Conservation (phyloP, 2,888 invertebrate genomes). For the Polylopha cassiicola region DNA sequence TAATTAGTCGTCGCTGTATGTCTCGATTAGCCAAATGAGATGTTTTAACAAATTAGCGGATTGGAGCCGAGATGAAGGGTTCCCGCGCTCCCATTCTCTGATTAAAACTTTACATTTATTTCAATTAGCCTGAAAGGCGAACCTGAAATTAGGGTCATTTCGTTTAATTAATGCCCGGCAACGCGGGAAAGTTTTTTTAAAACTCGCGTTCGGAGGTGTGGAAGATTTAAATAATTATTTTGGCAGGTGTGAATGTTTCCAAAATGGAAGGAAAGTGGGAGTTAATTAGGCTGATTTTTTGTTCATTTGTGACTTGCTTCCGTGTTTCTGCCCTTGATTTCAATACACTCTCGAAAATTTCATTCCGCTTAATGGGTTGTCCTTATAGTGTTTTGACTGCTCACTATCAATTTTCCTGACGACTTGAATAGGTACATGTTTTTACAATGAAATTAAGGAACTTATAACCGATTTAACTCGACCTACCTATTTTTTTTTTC, state of each 20-base stretch:
- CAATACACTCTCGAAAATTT: too few species aligned
- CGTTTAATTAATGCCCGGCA: conserved; percentile 55
- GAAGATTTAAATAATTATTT: conserved; percentile 48
- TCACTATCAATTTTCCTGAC: too few species aligned
- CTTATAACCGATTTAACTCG: too few species aligned
- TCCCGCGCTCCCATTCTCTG: conserved; percentile 34
- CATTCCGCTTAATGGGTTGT: too few species aligned
- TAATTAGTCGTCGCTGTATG: too few species aligned
- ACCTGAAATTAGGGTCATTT: conserved; percentile 61
- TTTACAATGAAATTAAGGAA: too few species aligned
- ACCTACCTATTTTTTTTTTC: too few species aligned
- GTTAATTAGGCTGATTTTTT: conserved; percentile 16
- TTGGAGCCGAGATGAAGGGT: conserved; percentile 24
- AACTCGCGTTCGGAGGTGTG: conserved; percentile 29
- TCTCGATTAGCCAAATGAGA: conserved; percentile 17
- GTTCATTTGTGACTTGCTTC: too few species aligned
- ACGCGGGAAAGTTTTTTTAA: conserved; percentile 39
- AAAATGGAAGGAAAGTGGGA: conserved; percentile 13
- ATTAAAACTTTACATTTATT: conserved; percentile 64
- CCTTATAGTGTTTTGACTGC: too few species aligned
- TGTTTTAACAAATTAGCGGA: conserved; percentile 22
- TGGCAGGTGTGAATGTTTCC: conserved; percentile 48
- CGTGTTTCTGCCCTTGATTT: too few species aligned
- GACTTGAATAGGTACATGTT: too few species aligned
- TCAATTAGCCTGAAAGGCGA: conserved; percentile 61